phyloP scores from a whole-genome alignment of 2,113 vertebrate species.

The Beaufortia kweichowensis region DNA sequence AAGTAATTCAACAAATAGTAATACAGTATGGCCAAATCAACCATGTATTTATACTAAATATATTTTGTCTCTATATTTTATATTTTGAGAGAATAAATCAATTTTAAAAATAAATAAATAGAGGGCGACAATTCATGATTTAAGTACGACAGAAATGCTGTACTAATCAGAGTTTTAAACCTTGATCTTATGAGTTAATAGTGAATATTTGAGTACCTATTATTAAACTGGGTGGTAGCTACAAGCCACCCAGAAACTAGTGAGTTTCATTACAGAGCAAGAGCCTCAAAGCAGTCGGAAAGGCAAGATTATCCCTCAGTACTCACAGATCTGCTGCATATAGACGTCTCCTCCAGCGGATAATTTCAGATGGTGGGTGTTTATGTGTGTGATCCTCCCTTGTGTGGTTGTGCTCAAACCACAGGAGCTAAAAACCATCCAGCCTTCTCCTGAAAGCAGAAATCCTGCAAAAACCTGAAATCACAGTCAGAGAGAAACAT shows the following conservation, averaged over 20 bases:
- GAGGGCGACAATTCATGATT: too few species aligned
- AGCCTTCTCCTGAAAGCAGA: neutral
- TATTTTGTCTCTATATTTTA: too few species aligned
- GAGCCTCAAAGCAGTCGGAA: slow-evolving; percentile 29
- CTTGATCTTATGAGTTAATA: neutral
- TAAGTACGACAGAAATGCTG: too few species aligned
- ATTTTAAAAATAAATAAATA: too few species aligned
- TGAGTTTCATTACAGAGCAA: slow-evolving; percentile 46
- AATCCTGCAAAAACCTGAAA: neutral
- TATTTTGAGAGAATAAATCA: too few species aligned
- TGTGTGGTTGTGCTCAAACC: slow-evolving; percentile 28
- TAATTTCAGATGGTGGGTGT: slow-evolving; percentile 42
- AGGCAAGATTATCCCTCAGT: slow-evolving; percentile 52
- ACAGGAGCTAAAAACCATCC: neutral
- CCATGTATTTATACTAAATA: too few species aligned
- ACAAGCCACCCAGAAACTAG: slow-evolving; percentile 45
- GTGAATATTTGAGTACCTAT: slow-evolving; percentile 24
- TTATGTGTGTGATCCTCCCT: slow-evolving; percentile 50
- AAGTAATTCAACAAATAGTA: too few species aligned
- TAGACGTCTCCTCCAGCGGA: slow-evolving; percentile 41
- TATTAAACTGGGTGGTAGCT: slow-evolving; percentile 45
- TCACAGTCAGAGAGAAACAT: neutral
- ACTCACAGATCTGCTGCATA: slow-evolving; percentile 29
- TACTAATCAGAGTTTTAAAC: neutral
- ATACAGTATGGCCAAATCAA: too few species aligned